phyloP scores from a whole-genome alignment of 2,797 vertebrate species.

The Pelobates cultripes region DNA sequence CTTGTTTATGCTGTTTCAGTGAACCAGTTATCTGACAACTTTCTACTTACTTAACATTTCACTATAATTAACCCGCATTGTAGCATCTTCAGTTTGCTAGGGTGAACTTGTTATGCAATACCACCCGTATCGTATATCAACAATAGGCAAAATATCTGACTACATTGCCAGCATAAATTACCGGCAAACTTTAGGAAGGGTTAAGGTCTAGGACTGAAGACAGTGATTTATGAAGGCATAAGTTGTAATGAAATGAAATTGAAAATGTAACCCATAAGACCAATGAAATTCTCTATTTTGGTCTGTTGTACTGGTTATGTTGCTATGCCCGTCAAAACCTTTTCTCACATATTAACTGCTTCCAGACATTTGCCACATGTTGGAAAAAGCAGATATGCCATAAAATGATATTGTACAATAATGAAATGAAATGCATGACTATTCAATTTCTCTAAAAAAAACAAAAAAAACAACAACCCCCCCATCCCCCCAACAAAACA shows the following conservation, averaged over 20 bases:
- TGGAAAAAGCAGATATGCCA: not conserved
- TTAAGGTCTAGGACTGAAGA: not conserved
- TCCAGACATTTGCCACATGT: not conserved
- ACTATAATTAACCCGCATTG: not conserved
- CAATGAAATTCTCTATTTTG: not conserved
- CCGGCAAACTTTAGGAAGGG: not conserved
- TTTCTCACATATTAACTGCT: not conserved
- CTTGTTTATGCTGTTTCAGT: not conserved
- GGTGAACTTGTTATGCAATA: not conserved
- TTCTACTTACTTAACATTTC: not conserved
- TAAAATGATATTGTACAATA: conserved; percentile 5
- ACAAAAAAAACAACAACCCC: too few species aligned
- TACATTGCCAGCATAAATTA: not conserved
- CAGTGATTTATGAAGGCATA: not conserved
- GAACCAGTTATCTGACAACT: conserved; percentile 1
- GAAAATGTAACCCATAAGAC: not conserved
- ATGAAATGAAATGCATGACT: not conserved
- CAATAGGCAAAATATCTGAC: too few species aligned
- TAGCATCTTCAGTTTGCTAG: not conserved
- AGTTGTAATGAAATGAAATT: not conserved
- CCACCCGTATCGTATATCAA: too few species aligned
- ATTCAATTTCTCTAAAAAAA: not conserved
- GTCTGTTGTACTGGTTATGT: not conserved
- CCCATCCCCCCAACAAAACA: not conserved
- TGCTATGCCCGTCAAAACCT: not conserved